phyloP scores from a whole-genome alignment of 2,113 vertebrate genomes.

The Centropus unirufus region DNA sequence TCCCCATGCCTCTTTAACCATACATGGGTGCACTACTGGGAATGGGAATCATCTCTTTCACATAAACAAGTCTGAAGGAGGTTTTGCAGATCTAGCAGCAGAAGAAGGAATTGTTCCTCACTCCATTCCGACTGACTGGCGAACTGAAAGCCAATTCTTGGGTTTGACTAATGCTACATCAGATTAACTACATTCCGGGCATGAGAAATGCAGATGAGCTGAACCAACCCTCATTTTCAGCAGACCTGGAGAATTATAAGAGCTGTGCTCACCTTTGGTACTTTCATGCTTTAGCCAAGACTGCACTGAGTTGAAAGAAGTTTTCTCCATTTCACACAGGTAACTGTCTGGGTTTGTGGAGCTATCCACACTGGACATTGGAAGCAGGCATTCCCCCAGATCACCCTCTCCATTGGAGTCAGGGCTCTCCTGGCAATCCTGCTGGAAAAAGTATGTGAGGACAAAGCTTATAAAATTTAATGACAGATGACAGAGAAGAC shows the following conservation, averaged over 20 bases:
- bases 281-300: slow-evolving; percentile 79
- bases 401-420: slow-evolving; percentile 44
- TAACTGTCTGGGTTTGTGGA: slow-evolving; percentile 64
- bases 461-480: slow-evolving; percentile 3
- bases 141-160: background rate
- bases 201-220: background rate
- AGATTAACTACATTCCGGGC: background rate
- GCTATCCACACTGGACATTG: slow-evolving; percentile 41
- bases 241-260: background rate
- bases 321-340: slow-evolving; percentile 74
- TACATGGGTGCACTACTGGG: background rate
- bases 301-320: slow-evolving; percentile 70
- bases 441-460: background rate
- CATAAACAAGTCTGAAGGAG: background rate
- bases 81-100: background rate
- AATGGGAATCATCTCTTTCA: background rate
- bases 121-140: background rate
- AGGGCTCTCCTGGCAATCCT: slow-evolving; percentile 58
- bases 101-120: background rate
- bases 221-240: background rate
- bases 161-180: background rate
- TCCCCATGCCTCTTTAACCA: background rate
- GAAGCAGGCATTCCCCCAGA: slow-evolving; percentile 70
- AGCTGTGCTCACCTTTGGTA: slow-evolving; percentile 70
- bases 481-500: background rate